Evolutionary conservation across 2,113 vertebrate species (phyloP).

Genomic region (Porphyrio hochstetteri): DNA sequence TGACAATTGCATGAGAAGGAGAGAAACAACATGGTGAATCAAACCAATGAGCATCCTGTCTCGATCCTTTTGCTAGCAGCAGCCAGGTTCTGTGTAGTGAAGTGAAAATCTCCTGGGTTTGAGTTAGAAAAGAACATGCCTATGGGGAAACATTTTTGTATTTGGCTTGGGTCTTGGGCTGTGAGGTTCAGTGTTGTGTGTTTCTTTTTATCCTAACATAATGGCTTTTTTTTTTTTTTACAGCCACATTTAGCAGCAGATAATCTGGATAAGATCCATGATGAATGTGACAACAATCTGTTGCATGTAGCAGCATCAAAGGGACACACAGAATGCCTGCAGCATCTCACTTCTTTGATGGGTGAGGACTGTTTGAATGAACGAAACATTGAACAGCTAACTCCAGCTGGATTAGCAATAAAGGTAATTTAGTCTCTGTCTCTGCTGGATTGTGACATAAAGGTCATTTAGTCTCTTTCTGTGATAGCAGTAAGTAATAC

Average conservation of each 20-base stretch:
- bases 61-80: neutral
- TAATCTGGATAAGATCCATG: conserved; percentile 93
- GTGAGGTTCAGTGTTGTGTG: neutral
- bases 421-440: conserved; percentile 78
- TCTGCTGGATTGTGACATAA: neutral
- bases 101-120: neutral
- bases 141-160: neutral
- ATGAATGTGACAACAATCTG: conserved; percentile 92
- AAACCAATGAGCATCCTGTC: neutral
- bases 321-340: conserved; percentile 93
- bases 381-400: conserved; percentile 88
- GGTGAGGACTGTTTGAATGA: conserved; percentile 95
- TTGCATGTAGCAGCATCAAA: conserved; percentile 90
- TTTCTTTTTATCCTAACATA: neutral
- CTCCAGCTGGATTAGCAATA: conserved; percentile 93
- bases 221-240: conserved; percentile 25
- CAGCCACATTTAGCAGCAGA: conserved; percentile 95
- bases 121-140: neutral
- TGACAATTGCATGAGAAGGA: neutral
- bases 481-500: neutral
- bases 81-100: neutral
- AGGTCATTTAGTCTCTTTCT: neutral
- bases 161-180: neutral
- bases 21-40: neutral
- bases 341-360: conserved; percentile 97